phyloP scores from a whole-genome alignment of 2,888 invertebrate genomes.

The Chromoteleia sp. region DNA sequence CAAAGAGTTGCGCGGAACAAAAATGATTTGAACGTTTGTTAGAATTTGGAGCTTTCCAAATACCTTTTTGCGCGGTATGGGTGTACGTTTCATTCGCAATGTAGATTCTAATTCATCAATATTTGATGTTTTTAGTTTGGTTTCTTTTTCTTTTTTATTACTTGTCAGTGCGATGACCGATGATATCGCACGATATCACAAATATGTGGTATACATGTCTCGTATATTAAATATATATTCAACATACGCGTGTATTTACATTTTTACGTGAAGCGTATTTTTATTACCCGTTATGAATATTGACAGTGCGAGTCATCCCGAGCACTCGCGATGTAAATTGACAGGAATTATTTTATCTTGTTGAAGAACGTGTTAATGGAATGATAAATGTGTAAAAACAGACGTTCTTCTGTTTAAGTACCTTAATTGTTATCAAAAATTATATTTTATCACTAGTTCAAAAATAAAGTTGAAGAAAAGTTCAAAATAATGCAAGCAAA shows the following conservation, averaged over 20 bases:
- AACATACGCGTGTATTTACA: slow-evolving; percentile 39
- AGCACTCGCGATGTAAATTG: slow-evolving; percentile 37
- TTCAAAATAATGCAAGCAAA: too few relatives aligned
- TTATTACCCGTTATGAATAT: slow-evolving; percentile 51
- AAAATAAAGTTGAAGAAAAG: too few relatives aligned
- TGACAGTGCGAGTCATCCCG: slow-evolving; percentile 11
- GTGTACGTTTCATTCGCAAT: slow-evolving; percentile 43
- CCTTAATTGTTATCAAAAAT: too few relatives aligned
- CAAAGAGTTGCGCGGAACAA: slow-evolving; percentile 10
- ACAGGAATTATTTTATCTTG: slow-evolving; percentile 40
- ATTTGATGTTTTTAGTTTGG: slow-evolving; percentile 49
- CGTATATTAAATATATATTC: slow-evolving; percentile 2
- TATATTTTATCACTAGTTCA: too few relatives aligned
- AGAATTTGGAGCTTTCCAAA: slow-evolving; percentile 31
- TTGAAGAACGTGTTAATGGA: slow-evolving; percentile 21
- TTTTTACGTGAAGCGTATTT: slow-evolving; percentile 46
- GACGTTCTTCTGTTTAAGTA: too few relatives aligned
- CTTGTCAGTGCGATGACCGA: slow-evolving; percentile 62
- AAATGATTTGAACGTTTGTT: slow-evolving; percentile 39
- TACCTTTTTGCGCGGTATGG: slow-evolving; percentile 21
- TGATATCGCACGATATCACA: slow-evolving; percentile 38
- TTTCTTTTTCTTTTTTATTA: slow-evolving; percentile 49
- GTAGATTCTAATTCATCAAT: slow-evolving; percentile 59
- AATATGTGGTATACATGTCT: slow-evolving; percentile 35
- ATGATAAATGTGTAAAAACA: slow-evolving; percentile 1